A percentile compares a stretch with the other conserved stretches of the same genome.
Evolutionary conservation across 2,888 invertebrate species (phyloP).

Genomic region (Cybosia mesomella): DNA sequence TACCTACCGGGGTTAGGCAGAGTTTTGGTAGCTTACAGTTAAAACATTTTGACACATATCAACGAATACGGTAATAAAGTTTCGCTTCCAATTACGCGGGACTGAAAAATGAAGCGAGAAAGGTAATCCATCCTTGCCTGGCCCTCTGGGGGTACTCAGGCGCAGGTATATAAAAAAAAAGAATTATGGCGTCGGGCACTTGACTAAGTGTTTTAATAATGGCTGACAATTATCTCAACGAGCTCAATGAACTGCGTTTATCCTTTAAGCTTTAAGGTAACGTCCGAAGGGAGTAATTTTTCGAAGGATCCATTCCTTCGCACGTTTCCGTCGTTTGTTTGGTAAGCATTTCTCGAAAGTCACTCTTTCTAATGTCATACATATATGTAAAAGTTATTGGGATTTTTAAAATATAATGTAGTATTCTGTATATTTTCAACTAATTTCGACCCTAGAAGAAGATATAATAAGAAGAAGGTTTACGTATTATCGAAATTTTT

Average conservation of each 20-base stretch:
- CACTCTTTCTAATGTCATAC: not conserved
- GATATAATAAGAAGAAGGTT: not conserved
- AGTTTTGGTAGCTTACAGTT: too few relatives aligned
- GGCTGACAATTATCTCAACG: slow-evolving; percentile 4
- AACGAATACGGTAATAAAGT: too few relatives aligned
- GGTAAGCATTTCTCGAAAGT: too few relatives aligned
- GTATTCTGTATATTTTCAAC: not conserved
- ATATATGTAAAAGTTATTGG: not conserved
- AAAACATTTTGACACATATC: too few relatives aligned
- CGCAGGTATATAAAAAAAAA: not conserved
- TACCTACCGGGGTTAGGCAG: too few relatives aligned
- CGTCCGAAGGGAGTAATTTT: not conserved
- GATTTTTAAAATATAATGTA: not conserved
- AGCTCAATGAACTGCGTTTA: not conserved
- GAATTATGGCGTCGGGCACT: not conserved
- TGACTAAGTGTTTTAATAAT: not conserved
- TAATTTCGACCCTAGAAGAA: too few relatives aligned
- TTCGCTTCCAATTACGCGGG: not conserved
- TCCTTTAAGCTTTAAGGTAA: too few relatives aligned
- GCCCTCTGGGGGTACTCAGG: not conserved
- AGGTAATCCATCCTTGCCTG: not conserved
- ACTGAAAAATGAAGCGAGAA: not conserved
- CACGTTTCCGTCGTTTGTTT: not conserved
- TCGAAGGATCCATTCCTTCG: not conserved
- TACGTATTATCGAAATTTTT: not conserved